Evolutionary conservation across 2,797 vertebrate genomes (phyloP).

Genomic region (Propithecus perrieri): DNA sequence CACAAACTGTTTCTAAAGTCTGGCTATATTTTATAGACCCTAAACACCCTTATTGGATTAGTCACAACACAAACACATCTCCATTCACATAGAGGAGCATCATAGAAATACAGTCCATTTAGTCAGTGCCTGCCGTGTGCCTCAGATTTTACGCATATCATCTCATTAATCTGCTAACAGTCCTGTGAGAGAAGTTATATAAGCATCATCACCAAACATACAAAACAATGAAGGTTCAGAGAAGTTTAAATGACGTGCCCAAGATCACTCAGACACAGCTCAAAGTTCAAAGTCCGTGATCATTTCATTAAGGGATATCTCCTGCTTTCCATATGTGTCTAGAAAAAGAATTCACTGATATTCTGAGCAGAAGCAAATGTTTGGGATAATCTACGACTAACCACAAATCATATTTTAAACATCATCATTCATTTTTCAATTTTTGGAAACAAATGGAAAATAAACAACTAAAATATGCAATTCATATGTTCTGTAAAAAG

Average conservation of each 20-base stretch:
- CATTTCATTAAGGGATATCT: not conserved
- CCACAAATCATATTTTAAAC: not conserved
- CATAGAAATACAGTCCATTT: rapidly evolving
- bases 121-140: not conserved
- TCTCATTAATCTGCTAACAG: not conserved
- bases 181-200: rapidly evolving
- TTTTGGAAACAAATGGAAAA: not conserved
- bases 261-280: not conserved
- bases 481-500: not conserved
- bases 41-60: not conserved
- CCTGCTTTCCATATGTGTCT: not conserved
- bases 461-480: not conserved
- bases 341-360: not conserved
- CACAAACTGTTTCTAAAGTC: constrained; percentile 62
- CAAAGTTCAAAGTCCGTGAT: not conserved
- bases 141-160: not conserved
- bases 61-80: not conserved
- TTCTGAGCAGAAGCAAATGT: not conserved
- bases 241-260: not conserved
- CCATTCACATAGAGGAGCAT: not conserved
- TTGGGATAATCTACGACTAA: not conserved
- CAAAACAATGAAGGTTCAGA: not conserved
- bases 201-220: rapidly evolving
- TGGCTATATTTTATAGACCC: not conserved
- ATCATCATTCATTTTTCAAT: not conserved